Conservation (phyloP, 1,140 invertebrate genomes). For the Cherax quadricarinatus region DNA sequence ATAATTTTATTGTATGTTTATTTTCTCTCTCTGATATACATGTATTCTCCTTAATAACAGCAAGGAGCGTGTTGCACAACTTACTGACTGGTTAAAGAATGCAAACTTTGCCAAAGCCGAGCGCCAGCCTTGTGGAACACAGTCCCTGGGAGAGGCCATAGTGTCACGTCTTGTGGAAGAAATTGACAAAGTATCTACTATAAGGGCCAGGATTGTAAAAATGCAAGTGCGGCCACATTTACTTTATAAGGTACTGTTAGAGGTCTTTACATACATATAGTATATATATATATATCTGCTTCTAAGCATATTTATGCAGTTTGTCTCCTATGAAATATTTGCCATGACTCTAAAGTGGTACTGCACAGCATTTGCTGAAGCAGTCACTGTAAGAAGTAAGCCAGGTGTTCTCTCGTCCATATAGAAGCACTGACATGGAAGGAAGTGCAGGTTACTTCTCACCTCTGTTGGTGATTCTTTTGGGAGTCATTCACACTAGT, state of each 20-base stretch:
- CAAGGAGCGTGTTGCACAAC: slow-evolving; percentile 79
- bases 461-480: no score
- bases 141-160: slow-evolving; percentile 82
- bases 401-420: no score
- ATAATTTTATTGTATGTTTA: slow-evolving; percentile 55
- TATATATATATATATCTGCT: background rate
- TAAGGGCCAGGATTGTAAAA: slow-evolving; percentile 73
- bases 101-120: slow-evolving; percentile 82
- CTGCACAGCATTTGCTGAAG: no score
- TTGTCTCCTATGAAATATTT: no score
- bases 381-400: no score
- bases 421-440: no score
- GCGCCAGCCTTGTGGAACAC: slow-evolving; percentile 82
- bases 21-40: slow-evolving; percentile 22
- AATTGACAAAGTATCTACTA: slow-evolving; percentile 78
- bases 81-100: slow-evolving; percentile 84
- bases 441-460: no score
- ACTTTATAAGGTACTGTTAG: slow-evolving; percentile 82
- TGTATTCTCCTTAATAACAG: background rate
- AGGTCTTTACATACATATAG: background rate
- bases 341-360: no score
- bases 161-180: slow-evolving; percentile 82
- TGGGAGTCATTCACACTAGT: no score
- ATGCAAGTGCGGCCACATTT: slow-evolving; percentile 88
- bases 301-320: no score